Base-by-base conservation (phyloP, 2,797 vertebrate genomes). In the Sparidentex hasta region DNA sequence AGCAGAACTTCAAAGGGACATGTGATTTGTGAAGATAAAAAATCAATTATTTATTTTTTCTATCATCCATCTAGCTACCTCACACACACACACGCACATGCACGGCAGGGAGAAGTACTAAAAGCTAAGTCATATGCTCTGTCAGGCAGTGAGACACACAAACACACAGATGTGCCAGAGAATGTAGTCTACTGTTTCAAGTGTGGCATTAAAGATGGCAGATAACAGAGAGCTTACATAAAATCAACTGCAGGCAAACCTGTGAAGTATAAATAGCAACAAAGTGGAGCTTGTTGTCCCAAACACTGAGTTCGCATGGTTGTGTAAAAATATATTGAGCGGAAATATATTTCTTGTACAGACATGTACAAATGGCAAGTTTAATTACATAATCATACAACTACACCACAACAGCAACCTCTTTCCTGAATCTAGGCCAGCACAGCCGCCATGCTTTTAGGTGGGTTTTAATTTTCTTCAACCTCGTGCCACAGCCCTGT, bases 71-170 rank as follows among this genome's bases (percentile, higher is more conserved):
- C 29, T 84, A 16, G 25, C 51, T 33, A n/a, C 61, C 70, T 38
- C 50, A 68, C 55, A 66, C 41, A 29, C 48, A 64, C 56, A 44
- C 44, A 68, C 41, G 52, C 52, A 52, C 23, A 65, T 29, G 46
- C 59, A 76, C 2, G 18, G 1, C 59, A 46, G 23, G 29, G n/a
- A 20, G 47, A 62, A 16, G 21, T 7, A 65, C 33, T 68, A 54
- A 84, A 46, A 78, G 47, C 66, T 23, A 43, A 80, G 81, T 93
- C 90, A 91, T 87, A 75, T 87, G 90, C 82, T 86, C 58, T 17
- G 33, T 75, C 71, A 78, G 65, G 68, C 87, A 87, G 25, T 16
- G 1, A 57, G 2, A 44, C 7, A 58, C 61, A 75, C 38, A 67
- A 38, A 56, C 4, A 20, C 55, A 63, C 29, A 79, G 21, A 65